These are phyloP conservation scores for Epizoanthus ramosus DNA, from an alignment of 92 coral and sea anemone species.

Conservation along the genomic window DNA sequence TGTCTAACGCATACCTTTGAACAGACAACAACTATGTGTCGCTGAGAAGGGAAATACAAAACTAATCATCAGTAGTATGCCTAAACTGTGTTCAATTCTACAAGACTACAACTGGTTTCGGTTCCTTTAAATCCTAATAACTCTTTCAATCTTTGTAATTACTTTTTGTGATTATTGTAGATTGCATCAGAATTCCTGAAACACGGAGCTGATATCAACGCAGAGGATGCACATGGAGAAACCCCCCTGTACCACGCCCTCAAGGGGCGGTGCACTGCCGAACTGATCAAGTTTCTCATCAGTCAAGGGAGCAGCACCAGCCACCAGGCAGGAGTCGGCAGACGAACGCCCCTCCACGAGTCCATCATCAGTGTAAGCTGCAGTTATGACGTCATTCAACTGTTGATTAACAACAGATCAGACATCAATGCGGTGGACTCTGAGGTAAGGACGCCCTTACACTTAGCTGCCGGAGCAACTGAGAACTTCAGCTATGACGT, in stretches of 20 bases:
- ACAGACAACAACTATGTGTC: no score
- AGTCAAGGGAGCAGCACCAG: not conserved
- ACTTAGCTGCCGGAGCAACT: not conserved
- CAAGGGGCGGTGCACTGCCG: slow-evolving; percentile 5
- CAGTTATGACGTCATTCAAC: slow-evolving; percentile 6
- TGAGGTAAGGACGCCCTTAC: not conserved
- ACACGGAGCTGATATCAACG: slow-evolving; percentile 16
- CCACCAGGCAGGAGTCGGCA: not conserved
- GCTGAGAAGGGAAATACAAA: no score
- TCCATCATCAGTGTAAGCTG: slow-evolving; percentile 2
- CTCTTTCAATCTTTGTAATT: not conserved
- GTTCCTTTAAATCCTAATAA: no score
- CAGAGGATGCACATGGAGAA: not conserved
- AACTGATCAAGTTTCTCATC: slow-evolving; percentile 8
- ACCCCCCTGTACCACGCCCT: slow-evolving; percentile 30
- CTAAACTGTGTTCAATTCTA: no score
- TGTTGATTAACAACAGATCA: slow-evolving; percentile 1
- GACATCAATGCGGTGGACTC: slow-evolving; percentile 3
- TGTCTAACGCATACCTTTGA: no score
- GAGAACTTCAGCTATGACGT: slow-evolving; percentile 25
- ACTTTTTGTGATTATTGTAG: not conserved
- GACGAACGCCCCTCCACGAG: slow-evolving; percentile 25
- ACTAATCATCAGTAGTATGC: no score
- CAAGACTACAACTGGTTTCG: no score
- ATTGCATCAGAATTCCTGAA: not conserved